Conservation (phyloP, 2,888 invertebrate species). For the Steinernema hermaphroditum region DNA sequence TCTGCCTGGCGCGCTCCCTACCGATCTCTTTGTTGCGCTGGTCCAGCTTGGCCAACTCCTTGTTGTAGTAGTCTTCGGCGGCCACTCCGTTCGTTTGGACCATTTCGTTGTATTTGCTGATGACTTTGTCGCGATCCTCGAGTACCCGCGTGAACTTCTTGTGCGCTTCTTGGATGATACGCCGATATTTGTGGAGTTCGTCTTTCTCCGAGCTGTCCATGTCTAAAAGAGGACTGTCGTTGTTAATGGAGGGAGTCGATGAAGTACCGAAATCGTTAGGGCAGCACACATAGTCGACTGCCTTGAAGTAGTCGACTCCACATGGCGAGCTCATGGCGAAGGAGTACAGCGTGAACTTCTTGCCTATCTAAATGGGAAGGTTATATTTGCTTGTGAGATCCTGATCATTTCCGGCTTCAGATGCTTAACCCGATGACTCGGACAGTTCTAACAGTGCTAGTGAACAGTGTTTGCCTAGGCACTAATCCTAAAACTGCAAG, state of each 20-base stretch:
- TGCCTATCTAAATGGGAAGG: not conserved
- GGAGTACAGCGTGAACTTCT: not conserved
- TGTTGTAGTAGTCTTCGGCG: not conserved
- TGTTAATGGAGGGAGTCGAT: not conserved
- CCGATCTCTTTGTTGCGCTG: not conserved
- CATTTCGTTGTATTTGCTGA: not conserved
- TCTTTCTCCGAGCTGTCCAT: not conserved
- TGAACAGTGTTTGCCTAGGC: no score
- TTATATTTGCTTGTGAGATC: no score
- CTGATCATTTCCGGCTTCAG: no score
- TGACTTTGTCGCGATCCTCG: not conserved
- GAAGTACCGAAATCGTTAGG: not conserved
- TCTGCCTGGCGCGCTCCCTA: not conserved
- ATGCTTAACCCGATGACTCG: no score
- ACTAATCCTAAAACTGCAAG: no score
- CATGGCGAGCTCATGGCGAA: not conserved
- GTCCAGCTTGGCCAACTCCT: not conserved
- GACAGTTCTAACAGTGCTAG: no score
- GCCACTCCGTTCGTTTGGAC: not conserved
- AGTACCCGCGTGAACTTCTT: not conserved
- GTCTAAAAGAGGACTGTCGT: not conserved
- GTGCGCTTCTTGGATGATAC: not conserved
- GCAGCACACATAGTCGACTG: slow-evolving; percentile 12
- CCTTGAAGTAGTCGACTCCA: slow-evolving; percentile 11
- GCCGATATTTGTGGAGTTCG: not conserved